Evolutionary conservation across 2,888 invertebrate species (phyloP), one percentile per base, ranked within the genome.

Genomic region (Eurois occulta): DNA sequence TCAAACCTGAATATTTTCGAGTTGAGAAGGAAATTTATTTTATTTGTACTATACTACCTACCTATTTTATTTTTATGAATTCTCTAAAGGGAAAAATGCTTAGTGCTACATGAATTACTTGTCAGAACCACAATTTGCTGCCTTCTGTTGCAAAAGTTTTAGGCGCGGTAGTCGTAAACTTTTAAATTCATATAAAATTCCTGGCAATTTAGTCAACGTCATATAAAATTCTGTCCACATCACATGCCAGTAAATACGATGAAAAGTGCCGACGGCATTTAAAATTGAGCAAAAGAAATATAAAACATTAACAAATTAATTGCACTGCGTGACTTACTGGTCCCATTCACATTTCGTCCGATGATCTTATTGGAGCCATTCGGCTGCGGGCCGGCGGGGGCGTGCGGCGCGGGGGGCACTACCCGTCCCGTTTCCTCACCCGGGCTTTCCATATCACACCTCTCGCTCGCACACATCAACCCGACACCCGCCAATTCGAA

Each of bases 321-420:
- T 86, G 81, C 85, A 84, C 87, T 81, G 79, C 80, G 94, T 94
- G 94, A 97, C 97, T 97, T 95, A 97, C 97, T 97, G 94, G 97
- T 97, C 89, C 97, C 97, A 95, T 97, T 97, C 94, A 97, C 96
- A 93, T 97, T 97, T 91, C 97, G 96, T 91, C 97, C 97, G 95
- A 97, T 97, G 91, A 97, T 97, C 95, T 97, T 97, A 94, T 97
- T 97, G 93, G 97, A 97, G 86, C 97, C 97, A 85, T 97, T 97
- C 84, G 96, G 94, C 84, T 96, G 95, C 85, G 89, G 79, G 89
- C 95, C 95, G 83, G 95, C 93, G 91, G 96, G 95, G 89, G 96
- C 92, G 91, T 95, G 94, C 90, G 94, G 94, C 86, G 93, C 93
- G 90, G 95, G 92, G 91, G 94, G 93, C 72, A 91, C 93, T 80